Evolutionary conservation across 2,113 vertebrate species (phyloP).

Genomic region (Ranitomeya imitator): DNA sequence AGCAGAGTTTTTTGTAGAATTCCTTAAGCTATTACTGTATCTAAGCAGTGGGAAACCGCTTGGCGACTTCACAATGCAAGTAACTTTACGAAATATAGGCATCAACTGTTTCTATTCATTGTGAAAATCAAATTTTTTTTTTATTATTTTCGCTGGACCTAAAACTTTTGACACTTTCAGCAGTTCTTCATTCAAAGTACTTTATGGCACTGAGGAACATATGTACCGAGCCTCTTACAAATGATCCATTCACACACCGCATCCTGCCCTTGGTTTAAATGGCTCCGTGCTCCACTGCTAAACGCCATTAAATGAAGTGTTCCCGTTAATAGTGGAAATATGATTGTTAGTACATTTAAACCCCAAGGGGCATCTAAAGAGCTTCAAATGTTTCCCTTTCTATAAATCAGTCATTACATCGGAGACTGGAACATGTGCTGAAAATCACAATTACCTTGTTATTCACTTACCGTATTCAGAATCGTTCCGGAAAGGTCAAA

Average conservation of each 20-base stretch:
- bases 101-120: neutral
- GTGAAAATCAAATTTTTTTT: slow-evolving; percentile 22
- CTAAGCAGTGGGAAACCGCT: neutral
- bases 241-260: neutral
- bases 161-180: neutral
- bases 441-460: slow-evolving; percentile 44
- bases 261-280: slow-evolving; percentile 38
- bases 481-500: slow-evolving; percentile 39
- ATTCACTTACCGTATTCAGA: slow-evolving; percentile 23
- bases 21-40: slow-evolving; percentile 9
- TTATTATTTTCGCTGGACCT: neutral
- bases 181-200: neutral
- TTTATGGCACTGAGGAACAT: slow-evolving; percentile 6
- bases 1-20: neutral
- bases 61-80: neutral
- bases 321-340: slow-evolving; percentile 50
- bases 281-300: slow-evolving; percentile 45
- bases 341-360: slow-evolving; percentile 45
- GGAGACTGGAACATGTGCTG: slow-evolving; percentile 16
- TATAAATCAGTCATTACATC: slow-evolving; percentile 45
- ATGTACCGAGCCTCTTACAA: neutral
- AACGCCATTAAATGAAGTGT: slow-evolving; percentile 54
- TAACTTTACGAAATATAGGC: neutral
- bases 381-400: slow-evolving; percentile 37
- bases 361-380: neutral